A percentile compares a stretch with the other conserved stretches of the same genome.
phyloP scores from a whole-genome alignment of 2,888 invertebrate species.

The Stenolophus ochropezus region DNA sequence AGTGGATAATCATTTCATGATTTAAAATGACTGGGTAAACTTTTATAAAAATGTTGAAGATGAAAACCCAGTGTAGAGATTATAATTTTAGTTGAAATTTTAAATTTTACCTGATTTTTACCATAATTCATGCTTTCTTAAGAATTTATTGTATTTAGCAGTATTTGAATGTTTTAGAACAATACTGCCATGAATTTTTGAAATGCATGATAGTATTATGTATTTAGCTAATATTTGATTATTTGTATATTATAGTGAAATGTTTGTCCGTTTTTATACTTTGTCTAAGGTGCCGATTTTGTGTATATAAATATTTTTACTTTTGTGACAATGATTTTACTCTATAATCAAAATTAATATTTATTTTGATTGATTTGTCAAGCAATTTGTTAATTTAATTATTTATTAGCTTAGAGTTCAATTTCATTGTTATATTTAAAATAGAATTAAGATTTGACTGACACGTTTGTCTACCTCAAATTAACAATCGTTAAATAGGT shows the following conservation, averaged over 20 bases:
- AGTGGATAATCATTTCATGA: slow-evolving; percentile 57
- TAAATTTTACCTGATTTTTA: slow-evolving; percentile 38
- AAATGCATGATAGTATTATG: slow-evolving; percentile 51
- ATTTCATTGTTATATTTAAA: slow-evolving; percentile 23
- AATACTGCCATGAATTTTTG: slow-evolving; percentile 52
- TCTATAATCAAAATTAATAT: slow-evolving; percentile 28
- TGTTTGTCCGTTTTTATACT: background rate
- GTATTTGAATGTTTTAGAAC: slow-evolving; percentile 4
- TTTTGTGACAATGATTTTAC: slow-evolving; percentile 4
- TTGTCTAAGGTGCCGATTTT: background rate
- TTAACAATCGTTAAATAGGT: slow-evolving; percentile 11
- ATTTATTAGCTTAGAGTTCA: slow-evolving; percentile 41
- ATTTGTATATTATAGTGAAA: slow-evolving; percentile 22
- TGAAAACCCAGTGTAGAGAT: slow-evolving; percentile 48
- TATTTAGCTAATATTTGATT: background rate
- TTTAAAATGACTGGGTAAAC: slow-evolving; percentile 56
- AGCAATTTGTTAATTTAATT: slow-evolving; percentile 35
- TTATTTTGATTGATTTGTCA: slow-evolving; percentile 17
- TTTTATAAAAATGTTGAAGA: slow-evolving; percentile 53
- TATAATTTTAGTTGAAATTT: slow-evolving; percentile 21
- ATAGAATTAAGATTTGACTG: slow-evolving; percentile 41
- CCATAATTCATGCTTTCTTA: slow-evolving; percentile 4
- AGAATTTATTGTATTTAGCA: background rate
- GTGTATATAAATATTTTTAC: background rate
- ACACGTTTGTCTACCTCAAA: slow-evolving; percentile 40